Percentiles rank a stretch among this genome's conserved stretches.
These are phyloP conservation scores for Ophion slaviceki DNA, from an alignment of 2,888 invertebrate species.

Conservation along the genomic window DNA sequence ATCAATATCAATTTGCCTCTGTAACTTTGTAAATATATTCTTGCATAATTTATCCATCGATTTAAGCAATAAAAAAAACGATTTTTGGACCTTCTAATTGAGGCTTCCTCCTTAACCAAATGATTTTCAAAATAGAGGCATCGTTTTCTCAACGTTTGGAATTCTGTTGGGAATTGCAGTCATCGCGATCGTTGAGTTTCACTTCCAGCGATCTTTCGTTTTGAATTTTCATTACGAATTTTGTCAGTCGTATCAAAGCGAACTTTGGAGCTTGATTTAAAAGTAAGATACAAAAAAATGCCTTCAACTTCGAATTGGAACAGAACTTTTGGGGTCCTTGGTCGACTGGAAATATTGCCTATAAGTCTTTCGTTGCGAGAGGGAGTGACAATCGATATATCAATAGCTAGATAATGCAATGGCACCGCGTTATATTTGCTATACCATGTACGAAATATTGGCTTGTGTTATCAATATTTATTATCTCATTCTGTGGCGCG, in stretches of 20 bases:
- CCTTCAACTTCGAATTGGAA: not conserved
- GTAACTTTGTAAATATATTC: no score
- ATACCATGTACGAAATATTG: not conserved
- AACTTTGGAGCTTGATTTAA: not conserved
- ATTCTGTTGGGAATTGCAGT: not conserved
- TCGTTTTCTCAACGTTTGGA: not conserved
- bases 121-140: not conserved
- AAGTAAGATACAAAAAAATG: not conserved
- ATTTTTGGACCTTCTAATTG: no score
- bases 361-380: not conserved
- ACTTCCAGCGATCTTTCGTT: not conserved
- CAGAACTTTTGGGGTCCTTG: not conserved
- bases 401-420: not conserved
- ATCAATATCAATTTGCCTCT: no score
- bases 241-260: not conserved
- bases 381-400: not conserved
- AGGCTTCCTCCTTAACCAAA: no score
- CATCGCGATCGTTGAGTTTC: not conserved
- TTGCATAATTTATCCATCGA: no score
- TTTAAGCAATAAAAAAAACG: no score
- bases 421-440: not conserved
- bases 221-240: not conserved
- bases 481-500: not conserved
- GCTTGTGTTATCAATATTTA: conserved; percentile 10
- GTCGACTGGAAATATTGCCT: not conserved